Conservation (phyloP, 1,140 invertebrate genomes). For the Zaprionus ghesquierei region DNA sequence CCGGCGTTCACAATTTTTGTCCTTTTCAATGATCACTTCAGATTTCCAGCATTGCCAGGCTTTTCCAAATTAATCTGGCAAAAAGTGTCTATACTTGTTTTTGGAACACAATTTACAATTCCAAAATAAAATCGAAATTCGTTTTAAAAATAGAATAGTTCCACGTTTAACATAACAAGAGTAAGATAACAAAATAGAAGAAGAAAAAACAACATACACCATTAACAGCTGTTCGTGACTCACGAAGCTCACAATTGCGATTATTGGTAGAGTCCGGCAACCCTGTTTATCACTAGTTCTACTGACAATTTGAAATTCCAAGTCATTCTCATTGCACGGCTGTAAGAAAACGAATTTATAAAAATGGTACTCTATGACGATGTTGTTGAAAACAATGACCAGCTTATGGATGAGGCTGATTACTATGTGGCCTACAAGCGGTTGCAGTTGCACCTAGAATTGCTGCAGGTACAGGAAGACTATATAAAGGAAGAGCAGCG, state of each 20-base stretch:
- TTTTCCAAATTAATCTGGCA: neutral
- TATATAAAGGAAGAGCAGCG: conserved; percentile 99
- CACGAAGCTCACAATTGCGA: neutral
- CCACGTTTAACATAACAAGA: conserved; percentile 54
- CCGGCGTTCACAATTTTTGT: conserved; percentile 20
- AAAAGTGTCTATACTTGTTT: conserved; percentile 27
- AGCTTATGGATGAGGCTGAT: conserved; percentile 89
- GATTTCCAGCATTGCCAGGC: conserved; percentile 14
- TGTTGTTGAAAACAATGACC: conserved; percentile 29
- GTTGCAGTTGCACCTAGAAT: conserved; percentile 55
- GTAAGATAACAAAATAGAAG: conserved; percentile 41
- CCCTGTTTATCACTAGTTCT: neutral
- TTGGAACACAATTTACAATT: conserved; percentile 50
- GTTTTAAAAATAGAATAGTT: conserved; percentile 70
- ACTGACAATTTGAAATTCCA: conserved; percentile 53
- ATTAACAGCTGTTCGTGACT: conserved; percentile 43
- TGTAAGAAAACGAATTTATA: neutral
- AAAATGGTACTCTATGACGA: conserved; percentile 25
- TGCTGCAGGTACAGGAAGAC: conserved; percentile 92
- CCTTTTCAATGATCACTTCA: conserved; percentile 1
- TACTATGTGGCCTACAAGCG: conserved; percentile 95
- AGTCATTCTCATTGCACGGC: conserved; percentile 46
- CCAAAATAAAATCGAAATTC: conserved; percentile 67
- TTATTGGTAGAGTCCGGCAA: neutral
- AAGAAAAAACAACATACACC: conserved; percentile 50